Conservation (phyloP, 1,140 invertebrate species). For the Stenopsyche tienmushanensis region DNA sequence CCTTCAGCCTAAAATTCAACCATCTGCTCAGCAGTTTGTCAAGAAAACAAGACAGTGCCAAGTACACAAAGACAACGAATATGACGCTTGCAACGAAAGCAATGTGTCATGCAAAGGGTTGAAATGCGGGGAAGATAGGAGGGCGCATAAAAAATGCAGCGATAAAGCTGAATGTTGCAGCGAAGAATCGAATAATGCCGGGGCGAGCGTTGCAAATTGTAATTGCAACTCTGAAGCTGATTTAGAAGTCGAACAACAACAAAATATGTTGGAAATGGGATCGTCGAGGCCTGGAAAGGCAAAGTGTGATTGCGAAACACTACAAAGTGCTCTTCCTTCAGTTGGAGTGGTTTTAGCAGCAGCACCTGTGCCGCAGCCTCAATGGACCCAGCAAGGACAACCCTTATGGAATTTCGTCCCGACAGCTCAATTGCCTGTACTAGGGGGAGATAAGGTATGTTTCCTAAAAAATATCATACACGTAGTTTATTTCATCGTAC, state of each 20-base stretch:
- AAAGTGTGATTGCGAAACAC: slow-evolving; percentile 18
- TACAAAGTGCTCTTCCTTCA: slow-evolving; percentile 1
- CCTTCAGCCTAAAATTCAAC: too few relatives aligned
- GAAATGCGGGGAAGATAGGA: background rate
- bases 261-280: background rate
- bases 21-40: background rate
- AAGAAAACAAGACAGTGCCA: slow-evolving; percentile 10
- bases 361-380: slow-evolving; percentile 9
- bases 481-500: background rate
- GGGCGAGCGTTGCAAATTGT: background rate
- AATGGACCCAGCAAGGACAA: slow-evolving; percentile 19
- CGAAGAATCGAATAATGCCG: background rate
- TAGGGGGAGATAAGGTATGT: slow-evolving; percentile 12
- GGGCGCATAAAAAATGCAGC: background rate
- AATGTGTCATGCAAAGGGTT: background rate
- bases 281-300: background rate
- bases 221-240: background rate
- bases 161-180: background rate
- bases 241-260: slow-evolving; percentile 2
- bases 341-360: slow-evolving; percentile 11
- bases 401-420: slow-evolving; percentile 21
- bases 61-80: slow-evolving; percentile 2
- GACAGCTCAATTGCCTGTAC: background rate
- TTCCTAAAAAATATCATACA: too few relatives aligned
- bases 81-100: background rate